Evolutionary conservation across 2,888 invertebrate genomes (phyloP), one percentile per base, ranked within the genome.

Genomic region (Gasteruption jaculator): DNA sequence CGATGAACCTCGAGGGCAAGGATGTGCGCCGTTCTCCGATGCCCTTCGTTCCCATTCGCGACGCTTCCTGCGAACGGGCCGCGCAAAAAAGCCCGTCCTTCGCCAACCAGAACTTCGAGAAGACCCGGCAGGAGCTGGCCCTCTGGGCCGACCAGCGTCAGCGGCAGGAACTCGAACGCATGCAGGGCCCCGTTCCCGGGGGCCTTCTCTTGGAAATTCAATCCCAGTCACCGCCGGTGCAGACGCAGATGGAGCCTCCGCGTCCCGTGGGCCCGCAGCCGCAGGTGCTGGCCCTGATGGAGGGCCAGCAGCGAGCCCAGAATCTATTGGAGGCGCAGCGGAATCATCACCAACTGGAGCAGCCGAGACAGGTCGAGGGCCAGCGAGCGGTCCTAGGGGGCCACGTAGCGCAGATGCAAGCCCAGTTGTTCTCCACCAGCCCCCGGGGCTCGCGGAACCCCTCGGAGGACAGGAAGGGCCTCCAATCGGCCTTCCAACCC

Each of bases 111-210:
- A 63, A 60, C 20, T 71, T 71, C 10, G 70, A 71, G 27, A 70
- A 71, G 29, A 69, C 70, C 4, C 56, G 69, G 25, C 69, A 68
- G 25, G 69, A 71, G 30, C 40, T 70, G 20, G 67, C 64, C 0
- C 63, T 68, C 42, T 71, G 70, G 70, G 68, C 68, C 0, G 70
- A 71, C 38, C 68, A 70, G 31, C 53, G 68, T 19, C 70, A 70
- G 25, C 55, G 68, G n/a, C 71, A 68, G 30, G 70, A 71, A 10
- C 41, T 65, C 6, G 70, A 70, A 39, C 56, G 62, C 16, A 51
- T 60, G 11, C 58, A 57, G 21, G 55, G 50, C 31, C 58, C 58
- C 27, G 48, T 48, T 20, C n/a, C n/a, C n/a, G n/a, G n/a, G n/a
- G n/a, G n/a, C n/a, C n/a, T n/a, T n/a, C n/a, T n/a, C n/a, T n/a